These are phyloP conservation scores for Thryonomys swinderianus DNA, from an alignment of 2,113 vertebrate genomes.

Conservation along the genomic window DNA sequence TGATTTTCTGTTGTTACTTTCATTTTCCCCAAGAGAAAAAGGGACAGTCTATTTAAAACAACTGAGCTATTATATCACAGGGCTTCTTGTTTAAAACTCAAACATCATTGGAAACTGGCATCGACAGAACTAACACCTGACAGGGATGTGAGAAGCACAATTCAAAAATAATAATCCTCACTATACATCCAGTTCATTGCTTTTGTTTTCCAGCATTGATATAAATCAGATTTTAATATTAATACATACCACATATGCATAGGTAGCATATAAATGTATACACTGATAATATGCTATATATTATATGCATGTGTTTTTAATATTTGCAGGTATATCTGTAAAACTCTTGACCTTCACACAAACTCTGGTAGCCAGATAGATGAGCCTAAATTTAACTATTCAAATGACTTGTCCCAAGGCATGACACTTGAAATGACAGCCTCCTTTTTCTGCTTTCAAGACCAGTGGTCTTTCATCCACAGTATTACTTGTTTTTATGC, in stretches of 20 bases:
- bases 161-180: slow-evolving; percentile 20
- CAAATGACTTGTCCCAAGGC: not conserved
- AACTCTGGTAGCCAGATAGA: not conserved
- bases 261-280: not conserved
- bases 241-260: not conserved
- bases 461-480: not conserved
- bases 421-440: not conserved
- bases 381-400: not conserved
- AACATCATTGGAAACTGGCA: not conserved
- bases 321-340: not conserved
- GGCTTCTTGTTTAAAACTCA: slow-evolving; percentile 55
- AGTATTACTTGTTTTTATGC: not conserved
- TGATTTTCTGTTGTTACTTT: slow-evolving; percentile 56
- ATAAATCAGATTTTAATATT: not conserved
- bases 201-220: not conserved
- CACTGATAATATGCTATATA: not conserved
- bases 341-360: not conserved
- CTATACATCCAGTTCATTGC: not conserved
- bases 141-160: not conserved
- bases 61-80: slow-evolving; percentile 44
- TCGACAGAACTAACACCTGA: not conserved
- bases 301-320: not conserved
- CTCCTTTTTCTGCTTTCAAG: slow-evolving; percentile 2
- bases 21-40: slow-evolving; percentile 57
- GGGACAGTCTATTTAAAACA: slow-evolving; percentile 59